A percentile compares a stretch with the other conserved stretches of the same genome.
Evolutionary conservation across 2,888 invertebrate species (phyloP).

Genomic region (Coenonympha glycerion): DNA sequence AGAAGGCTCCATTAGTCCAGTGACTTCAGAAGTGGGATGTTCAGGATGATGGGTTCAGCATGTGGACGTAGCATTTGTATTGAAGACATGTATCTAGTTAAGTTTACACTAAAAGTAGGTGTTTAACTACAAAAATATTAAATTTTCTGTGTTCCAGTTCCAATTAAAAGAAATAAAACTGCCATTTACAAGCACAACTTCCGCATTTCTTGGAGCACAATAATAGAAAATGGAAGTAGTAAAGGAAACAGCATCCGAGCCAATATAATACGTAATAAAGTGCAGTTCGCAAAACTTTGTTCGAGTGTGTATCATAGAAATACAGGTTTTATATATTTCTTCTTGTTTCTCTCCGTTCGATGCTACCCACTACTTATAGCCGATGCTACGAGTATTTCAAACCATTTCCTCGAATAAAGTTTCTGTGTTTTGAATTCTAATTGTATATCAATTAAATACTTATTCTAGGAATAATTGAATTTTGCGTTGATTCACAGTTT

Average conservation of each 20-base stretch:
- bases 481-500: not conserved
- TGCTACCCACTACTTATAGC: conserved; percentile 3
- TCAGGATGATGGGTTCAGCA: no score
- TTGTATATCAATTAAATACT: not conserved
- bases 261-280: conserved; percentile 23
- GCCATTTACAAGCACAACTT: not conserved
- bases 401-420: not conserved
- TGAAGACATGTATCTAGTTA: no score
- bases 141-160: not conserved
- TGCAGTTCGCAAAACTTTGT: conserved; percentile 23
- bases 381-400: not conserved
- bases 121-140: no score
- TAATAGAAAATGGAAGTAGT: conserved; percentile 13
- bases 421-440: not conserved
- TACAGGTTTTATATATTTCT: conserved; percentile 30
- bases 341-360: conserved; percentile 19
- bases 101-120: no score
- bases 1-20: no score
- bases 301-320: conserved; percentile 31
- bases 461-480: not conserved
- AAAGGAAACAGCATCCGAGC: conserved; percentile 14
- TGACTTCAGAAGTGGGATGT: no score
- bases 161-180: not conserved
- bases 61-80: no score
- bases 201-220: conserved; percentile 4